Evolutionary conservation across 2,797 vertebrate genomes (phyloP).

Genomic region (Podarcis lilfordi): DNA sequence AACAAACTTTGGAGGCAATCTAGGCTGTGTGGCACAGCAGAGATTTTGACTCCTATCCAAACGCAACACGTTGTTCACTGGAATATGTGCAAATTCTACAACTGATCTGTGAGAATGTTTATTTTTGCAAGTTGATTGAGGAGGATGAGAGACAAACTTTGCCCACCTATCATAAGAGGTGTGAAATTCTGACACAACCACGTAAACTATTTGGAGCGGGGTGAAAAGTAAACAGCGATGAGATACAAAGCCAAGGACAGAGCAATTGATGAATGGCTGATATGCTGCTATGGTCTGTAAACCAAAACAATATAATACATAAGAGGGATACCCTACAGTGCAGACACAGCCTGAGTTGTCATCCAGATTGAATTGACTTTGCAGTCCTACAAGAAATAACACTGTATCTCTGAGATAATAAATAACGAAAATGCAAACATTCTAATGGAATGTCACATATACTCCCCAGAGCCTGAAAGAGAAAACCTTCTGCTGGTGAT

Average conservation of each 20-base stretch:
- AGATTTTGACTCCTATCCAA: neutral
- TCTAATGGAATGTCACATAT: conserved; percentile 57
- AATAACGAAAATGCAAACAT: conserved; percentile 55
- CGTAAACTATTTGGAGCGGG: neutral
- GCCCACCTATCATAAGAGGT: neutral
- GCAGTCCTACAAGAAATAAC: conserved; percentile 47
- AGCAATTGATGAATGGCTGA: neutral
- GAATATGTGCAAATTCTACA: neutral
- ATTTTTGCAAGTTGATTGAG: neutral
- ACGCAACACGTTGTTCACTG: neutral
- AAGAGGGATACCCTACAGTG: conserved; percentile 27
- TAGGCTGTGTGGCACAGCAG: neutral
- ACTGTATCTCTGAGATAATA: conserved; percentile 54
- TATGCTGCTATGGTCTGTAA: neutral
- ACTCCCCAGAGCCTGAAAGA: conserved; percentile 47
- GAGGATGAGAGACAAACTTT: neutral
- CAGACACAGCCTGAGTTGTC: conserved; percentile 32
- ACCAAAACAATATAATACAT: neutral
- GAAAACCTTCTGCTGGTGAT: conserved; percentile 24
- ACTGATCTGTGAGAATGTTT: neutral
- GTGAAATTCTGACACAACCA: neutral
- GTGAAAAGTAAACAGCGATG: neutral
- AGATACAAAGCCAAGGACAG: neutral
- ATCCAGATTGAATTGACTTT: conserved; percentile 51
- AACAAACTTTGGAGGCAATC: neutral